Percentiles rank a stretch among this genome's conserved stretches.
Conservation (phyloP, 35 echinoderm and acorn worm genomes). For the Chiridota heheva region DNA sequence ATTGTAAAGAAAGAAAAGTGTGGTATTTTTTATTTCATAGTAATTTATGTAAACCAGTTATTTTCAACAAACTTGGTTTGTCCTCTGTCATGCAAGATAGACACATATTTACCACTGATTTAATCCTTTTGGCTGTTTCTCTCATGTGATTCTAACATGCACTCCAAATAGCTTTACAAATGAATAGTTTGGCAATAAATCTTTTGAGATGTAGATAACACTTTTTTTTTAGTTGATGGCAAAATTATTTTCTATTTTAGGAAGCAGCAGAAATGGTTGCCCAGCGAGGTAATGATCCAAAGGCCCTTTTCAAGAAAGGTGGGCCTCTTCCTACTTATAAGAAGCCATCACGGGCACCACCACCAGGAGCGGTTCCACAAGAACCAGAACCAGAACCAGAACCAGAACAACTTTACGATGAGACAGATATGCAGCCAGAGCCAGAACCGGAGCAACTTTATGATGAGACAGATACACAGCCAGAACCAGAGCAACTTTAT, state of each 20-base stretch:
- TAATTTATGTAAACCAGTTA: no score
- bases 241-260: conserved; percentile 17
- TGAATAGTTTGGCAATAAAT: background rate
- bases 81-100: no score
- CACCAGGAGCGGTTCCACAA: conserved; percentile 20
- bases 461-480: conserved; percentile 43
- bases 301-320: conserved; percentile 37
- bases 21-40: no score
- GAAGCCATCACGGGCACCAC: conserved; percentile 39
- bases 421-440: background rate
- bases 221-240: conserved; percentile 4
- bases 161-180: background rate
- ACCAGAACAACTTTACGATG: conserved; percentile 54
- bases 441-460: conserved; percentile 47
- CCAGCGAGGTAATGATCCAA: conserved; percentile 58
- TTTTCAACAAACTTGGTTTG: no score
- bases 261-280: conserved; percentile 65
- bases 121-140: background rate
- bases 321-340: background rate
- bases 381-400: conserved; percentile 51
- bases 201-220: background rate
- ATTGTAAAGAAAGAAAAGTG: no score
- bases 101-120: background rate
- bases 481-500: conserved; percentile 43
- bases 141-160: background rate